Evolutionary conservation across 2,888 invertebrate species (phyloP).

Genomic region (Emesis russula): DNA sequence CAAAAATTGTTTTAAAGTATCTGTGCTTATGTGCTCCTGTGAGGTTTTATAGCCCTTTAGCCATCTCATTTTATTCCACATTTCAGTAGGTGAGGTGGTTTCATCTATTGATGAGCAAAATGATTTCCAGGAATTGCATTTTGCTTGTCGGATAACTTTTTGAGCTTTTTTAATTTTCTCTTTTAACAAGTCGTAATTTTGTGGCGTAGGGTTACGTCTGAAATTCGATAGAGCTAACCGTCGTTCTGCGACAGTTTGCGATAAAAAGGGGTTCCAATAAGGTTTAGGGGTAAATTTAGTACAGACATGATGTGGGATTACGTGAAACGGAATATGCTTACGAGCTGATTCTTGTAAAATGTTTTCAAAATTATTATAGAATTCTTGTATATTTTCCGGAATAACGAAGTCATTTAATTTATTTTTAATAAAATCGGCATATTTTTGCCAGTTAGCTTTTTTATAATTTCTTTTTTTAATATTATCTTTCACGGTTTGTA

Average conservation of each 20-base stretch:
- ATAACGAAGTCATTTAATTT: not conserved
- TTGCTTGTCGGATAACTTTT: conserved; percentile 34
- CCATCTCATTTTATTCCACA: conserved; percentile 78
- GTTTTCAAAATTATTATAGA: not conserved
- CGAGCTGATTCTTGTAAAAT: conserved; percentile 33
- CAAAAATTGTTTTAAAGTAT: conserved; percentile 41
- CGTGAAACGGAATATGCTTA: conserved; percentile 44
- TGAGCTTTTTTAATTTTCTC: conserved; percentile 44
- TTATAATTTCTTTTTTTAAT: conserved; percentile 15
- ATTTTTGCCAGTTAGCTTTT: conserved; percentile 13
- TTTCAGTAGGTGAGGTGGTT: conserved; percentile 42
- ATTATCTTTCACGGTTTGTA: not conserved
- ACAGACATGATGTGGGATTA: conserved; percentile 17
- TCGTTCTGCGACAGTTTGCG: conserved; percentile 66
- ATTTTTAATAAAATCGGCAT: not conserved
- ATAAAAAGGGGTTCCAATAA: conserved; percentile 69
- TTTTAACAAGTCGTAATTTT: conserved; percentile 56
- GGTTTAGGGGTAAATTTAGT: conserved; percentile 65
- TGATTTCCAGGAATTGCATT: conserved; percentile 57
- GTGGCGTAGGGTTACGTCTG: conserved; percentile 68
- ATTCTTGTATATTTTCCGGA: not conserved
- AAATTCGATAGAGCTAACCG: conserved; percentile 61
- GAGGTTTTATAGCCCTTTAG: conserved; percentile 48
- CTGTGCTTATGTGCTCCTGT: conserved; percentile 18
- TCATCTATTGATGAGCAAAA: conserved; percentile 62